These are phyloP conservation scores for Parochlus steinenii DNA, from an alignment of 2,888 invertebrate genomes.

Conservation along the genomic window DNA sequence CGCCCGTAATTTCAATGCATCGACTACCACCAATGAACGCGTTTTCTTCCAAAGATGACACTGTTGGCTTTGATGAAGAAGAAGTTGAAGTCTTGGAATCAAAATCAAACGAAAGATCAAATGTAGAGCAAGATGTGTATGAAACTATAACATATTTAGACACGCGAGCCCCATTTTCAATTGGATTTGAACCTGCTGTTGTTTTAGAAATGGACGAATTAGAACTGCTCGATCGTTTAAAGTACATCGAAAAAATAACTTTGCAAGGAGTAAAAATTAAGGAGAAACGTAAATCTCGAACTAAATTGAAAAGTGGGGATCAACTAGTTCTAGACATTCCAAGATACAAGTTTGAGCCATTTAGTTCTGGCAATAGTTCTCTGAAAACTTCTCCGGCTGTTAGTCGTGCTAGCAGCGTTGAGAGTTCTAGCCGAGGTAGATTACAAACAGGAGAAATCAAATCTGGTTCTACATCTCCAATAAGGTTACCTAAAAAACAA, in stretches of 20 bases:
- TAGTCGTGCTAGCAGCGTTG: conserved; percentile 29
- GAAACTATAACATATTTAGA: not conserved
- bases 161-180: too few species aligned
- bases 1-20: conserved; percentile 65
- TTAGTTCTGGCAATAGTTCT: conserved; percentile 30
- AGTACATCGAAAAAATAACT: conserved; percentile 29
- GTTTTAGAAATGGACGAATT: conserved; percentile 41
- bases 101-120: conserved; percentile 34
- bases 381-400: conserved; percentile 29
- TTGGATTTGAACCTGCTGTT: conserved; percentile 26
- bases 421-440: conserved; percentile 26
- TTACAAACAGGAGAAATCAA: conserved; percentile 16
- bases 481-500: conserved; percentile 8
- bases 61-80: conserved; percentile 59
- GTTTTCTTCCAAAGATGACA: conserved; percentile 79
- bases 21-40: conserved; percentile 67
- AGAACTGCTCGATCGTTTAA: conserved; percentile 36
- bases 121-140: conserved; percentile 17
- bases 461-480: conserved; percentile 8
- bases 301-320: conserved; percentile 28
- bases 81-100: conserved; percentile 39
- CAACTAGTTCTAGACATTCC: conserved; percentile 29
- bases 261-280: conserved; percentile 30
- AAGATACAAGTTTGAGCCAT: conserved; percentile 29
- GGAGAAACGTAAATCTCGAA: conserved; percentile 28